Conservation (phyloP, 2,888 invertebrate genomes). For the Lydus trimaculatus region DNA sequence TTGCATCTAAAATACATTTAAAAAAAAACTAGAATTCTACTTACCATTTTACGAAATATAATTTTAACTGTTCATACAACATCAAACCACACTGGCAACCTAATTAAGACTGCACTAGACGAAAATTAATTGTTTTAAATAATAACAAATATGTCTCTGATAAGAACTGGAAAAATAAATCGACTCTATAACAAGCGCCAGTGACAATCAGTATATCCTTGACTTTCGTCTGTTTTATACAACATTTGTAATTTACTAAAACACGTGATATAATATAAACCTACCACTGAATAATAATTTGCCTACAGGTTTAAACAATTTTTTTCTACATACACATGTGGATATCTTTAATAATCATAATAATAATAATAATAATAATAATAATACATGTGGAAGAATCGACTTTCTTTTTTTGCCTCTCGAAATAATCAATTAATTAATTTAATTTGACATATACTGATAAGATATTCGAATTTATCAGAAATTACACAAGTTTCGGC, state of each 20-base stretch:
- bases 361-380: too few relatives aligned
- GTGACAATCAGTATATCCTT: slow-evolving; percentile 49
- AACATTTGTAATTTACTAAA: slow-evolving; percentile 45
- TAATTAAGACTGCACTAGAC: slow-evolving; percentile 14
- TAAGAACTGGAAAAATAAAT: slow-evolving; percentile 30
- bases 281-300: slow-evolving; percentile 31
- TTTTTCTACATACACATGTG: neutral
- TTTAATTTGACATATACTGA: neutral
- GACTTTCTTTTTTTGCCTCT: neutral
- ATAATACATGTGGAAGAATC: neutral
- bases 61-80: slow-evolving; percentile 18
- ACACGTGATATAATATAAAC: slow-evolving; percentile 50
- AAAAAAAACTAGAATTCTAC: slow-evolving; percentile 3
- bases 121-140: slow-evolving; percentile 17
- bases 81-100: slow-evolving; percentile 24
- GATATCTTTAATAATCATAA: too few relatives aligned
- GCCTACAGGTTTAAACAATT: slow-evolving; percentile 22
- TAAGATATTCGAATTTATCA: neutral
- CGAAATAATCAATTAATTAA: neutral
- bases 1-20: neutral
- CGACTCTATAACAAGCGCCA: slow-evolving; percentile 43
- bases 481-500: neutral
- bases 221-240: slow-evolving; percentile 49
- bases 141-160: slow-evolving; percentile 27
- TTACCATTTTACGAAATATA: slow-evolving; percentile 26